Conservation (phyloP, 2,113 vertebrate species). For the Hyaena hyaena region DNA sequence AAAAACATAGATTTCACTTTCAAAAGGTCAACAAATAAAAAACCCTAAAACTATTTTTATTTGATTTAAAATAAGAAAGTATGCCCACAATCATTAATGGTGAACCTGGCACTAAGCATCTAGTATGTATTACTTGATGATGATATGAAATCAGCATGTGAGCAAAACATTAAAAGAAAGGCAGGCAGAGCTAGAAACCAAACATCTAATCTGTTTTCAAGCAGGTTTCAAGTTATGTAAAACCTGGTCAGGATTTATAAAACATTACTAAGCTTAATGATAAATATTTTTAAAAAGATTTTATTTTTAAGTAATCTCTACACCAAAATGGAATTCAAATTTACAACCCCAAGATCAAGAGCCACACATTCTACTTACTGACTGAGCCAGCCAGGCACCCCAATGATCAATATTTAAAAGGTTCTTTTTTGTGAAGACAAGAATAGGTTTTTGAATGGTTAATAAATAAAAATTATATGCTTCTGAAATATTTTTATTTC, state of each 20-base stretch:
- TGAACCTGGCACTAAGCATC: neutral
- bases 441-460: neutral
- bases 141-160: neutral
- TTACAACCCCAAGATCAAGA: neutral
- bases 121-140: neutral
- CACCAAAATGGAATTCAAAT: neutral
- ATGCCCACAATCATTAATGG: neutral
- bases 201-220: neutral
- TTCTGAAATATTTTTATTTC: slow-evolving; percentile 13
- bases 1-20: neutral
- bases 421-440: neutral
- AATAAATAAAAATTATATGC: slow-evolving; percentile 13
- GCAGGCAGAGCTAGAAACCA: neutral
- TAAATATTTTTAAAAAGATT: neutral
- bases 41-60: neutral
- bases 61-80: neutral
- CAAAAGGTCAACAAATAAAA: neutral
- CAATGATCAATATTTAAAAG: slow-evolving; percentile 13
- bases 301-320: neutral
- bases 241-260: neutral
- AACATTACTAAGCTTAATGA: neutral
- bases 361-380: neutral
- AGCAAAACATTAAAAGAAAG: slow-evolving; percentile 22
- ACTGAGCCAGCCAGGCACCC: neutral
- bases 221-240: neutral